Base-by-base conservation (phyloP, 1,140 invertebrate genomes). In the Batillaria attramentaria region DNA sequence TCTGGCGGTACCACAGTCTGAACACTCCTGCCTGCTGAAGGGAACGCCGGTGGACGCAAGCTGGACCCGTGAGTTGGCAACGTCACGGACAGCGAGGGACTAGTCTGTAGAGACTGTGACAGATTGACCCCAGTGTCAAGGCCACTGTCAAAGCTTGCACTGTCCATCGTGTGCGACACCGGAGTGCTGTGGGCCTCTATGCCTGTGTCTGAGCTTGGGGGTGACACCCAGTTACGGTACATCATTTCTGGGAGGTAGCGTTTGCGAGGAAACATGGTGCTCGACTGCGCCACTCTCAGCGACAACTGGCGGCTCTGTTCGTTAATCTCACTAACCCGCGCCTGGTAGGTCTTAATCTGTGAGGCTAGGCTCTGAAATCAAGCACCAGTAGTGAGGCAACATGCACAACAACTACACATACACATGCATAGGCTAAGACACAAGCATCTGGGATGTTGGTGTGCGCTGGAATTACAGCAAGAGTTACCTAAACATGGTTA, bases 341-440 rank as follows among this genome's bases (percentile, higher is more conserved):
- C 84, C 66, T 90, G 87, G 83, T 89, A 89, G 16, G 77, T 76
- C 84, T 88, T 87, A 69, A 91, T 91, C 79, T 91, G 86, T 57
- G 83, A 85, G 65, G 87, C 85, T 81, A 91, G 83, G 65, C 81
- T 88, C 90, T 91, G 85, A 85, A 87, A 88, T 66, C 68, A 81
- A 83, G 77, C 50, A 73, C 46, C 70, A 57, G 41, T 39, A 75
- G 76, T 78, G 31, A 78, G 66, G 42, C 42, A 54, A 72, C 46
- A 57, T 78, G 73, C 73, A 60, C 37, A 28, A n/a, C 35, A 28
- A 31, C 57, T 28, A 62, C 24, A 24, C 10, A 10, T 31, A 62
- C n/a, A 18, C 33, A 5, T 62, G 24, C 57, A 62, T 28, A 16
- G 57, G 10, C 57, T 62, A n/a, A n/a, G n/a, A n/a, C n/a, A n/a